phyloP scores from a whole-genome alignment of 2,888 invertebrate genomes.

The Listrodromus nycthemerus region DNA sequence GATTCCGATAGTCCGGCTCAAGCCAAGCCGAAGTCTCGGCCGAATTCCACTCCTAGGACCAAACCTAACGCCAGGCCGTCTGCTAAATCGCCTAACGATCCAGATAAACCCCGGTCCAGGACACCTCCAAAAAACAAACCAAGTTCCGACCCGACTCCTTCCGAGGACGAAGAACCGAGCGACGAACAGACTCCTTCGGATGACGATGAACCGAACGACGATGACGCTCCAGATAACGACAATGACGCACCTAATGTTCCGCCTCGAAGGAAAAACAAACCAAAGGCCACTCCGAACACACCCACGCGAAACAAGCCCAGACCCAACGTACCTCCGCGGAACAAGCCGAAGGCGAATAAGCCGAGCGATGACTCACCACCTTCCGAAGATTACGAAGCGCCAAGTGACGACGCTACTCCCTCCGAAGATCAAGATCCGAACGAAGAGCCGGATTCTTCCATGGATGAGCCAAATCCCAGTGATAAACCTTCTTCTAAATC shows the following conservation, averaged over 20 bases:
- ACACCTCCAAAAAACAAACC: neutral
- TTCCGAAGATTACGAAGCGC: neutral
- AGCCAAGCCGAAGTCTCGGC: slow-evolving; percentile 15
- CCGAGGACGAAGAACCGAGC: neutral
- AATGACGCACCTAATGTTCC: no score
- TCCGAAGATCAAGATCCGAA: slow-evolving; percentile 19
- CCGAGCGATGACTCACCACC: neutral
- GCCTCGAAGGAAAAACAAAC: slow-evolving; percentile 15
- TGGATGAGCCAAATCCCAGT: slow-evolving; percentile 26
- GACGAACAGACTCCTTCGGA: neutral
- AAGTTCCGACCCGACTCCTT: neutral
- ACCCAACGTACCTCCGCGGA: neutral
- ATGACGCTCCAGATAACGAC: no score
- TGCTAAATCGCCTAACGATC: neutral
- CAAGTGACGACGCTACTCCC: neutral
- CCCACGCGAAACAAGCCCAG: slow-evolving; percentile 28
- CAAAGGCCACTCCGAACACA: slow-evolving; percentile 2
- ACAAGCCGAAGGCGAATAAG: slow-evolving; percentile 4
- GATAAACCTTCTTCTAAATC: neutral
- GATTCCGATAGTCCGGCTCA: slow-evolving; percentile 22
- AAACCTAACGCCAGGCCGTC: slow-evolving; percentile 1
- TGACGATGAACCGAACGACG: no score
- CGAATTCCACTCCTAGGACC: slow-evolving; percentile 2
- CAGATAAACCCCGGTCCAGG: neutral
- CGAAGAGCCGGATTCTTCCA: slow-evolving; percentile 1